Conservation (phyloP, 1,140 invertebrate genomes). For the Ganaspis sp. region DNA sequence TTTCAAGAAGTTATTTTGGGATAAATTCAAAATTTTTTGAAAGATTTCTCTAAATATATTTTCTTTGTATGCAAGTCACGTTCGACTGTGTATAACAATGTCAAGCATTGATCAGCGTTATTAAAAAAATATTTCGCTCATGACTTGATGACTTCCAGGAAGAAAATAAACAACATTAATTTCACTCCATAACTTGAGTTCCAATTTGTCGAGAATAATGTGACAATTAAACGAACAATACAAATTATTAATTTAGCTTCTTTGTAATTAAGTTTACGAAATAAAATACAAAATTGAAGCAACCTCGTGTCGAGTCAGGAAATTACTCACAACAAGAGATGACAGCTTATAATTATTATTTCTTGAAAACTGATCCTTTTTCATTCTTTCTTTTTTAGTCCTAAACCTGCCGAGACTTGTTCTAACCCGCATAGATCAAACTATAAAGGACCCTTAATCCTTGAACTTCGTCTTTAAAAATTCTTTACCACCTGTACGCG, state of each 20-base stretch:
- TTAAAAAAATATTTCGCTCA: constrained; percentile 1
- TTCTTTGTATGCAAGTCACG: not conserved
- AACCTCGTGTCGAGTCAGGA: not conserved
- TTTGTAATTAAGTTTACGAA: not conserved
- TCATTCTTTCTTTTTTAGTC: no score
- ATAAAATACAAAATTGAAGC: not conserved
- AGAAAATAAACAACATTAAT: not conserved
- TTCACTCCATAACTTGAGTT: not conserved
- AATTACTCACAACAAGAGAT: not conserved
- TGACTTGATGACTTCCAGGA: not conserved
- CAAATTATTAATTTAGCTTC: not conserved
- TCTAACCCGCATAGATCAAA: not conserved
- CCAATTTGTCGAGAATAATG: not conserved
- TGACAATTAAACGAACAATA: not conserved
- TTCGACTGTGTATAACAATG: not conserved
- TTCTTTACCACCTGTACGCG: no score
- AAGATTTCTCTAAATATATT: not conserved
- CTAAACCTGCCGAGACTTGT: constrained; percentile 2
- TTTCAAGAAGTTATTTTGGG: not conserved
- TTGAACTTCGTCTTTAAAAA: no score
- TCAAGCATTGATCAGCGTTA: not conserved
- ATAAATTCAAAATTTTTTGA: not conserved
- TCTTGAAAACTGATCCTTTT: not conserved
- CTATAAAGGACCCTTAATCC: not conserved
- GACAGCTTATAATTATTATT: not conserved